These are phyloP conservation scores for Tachysurus vachellii DNA, from an alignment of 2,113 vertebrate species.

Conservation along the genomic window DNA sequence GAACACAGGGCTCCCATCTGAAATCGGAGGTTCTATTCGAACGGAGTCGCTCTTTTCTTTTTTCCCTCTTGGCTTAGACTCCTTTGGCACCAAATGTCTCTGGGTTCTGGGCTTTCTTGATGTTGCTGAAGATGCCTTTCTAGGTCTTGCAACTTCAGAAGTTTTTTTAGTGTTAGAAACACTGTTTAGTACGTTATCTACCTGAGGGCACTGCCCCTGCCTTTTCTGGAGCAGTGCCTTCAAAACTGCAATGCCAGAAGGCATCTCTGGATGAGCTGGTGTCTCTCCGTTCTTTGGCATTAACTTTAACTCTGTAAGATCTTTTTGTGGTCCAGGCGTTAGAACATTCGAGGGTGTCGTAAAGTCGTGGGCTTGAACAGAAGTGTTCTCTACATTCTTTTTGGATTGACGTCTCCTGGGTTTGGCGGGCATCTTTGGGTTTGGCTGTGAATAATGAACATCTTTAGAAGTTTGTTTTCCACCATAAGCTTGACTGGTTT, in stretches of 20 bases:
- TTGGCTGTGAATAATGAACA: constrained; percentile 35
- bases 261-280: constrained; percentile 74
- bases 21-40: constrained; percentile 70
- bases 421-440: constrained; percentile 37
- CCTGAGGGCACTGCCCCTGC: constrained; percentile 70
- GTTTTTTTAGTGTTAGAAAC: constrained; percentile 64
- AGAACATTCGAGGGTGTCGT: constrained; percentile 59
- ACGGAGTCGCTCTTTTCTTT: constrained; percentile 72
- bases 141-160: constrained; percentile 67
- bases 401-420: constrained; percentile 76
- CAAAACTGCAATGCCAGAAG: constrained; percentile 87
- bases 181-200: constrained; percentile 60
- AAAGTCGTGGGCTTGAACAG: constrained; percentile 68
- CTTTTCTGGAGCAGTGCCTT: constrained; percentile 93
- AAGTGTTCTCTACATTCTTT: constrained; percentile 75
- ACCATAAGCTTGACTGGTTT: constrained; percentile 55
- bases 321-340: constrained; percentile 23
- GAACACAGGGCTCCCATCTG: constrained; percentile 80
- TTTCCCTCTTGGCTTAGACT: constrained; percentile 74
- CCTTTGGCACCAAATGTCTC: constrained; percentile 75
- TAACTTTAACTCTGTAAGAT: constrained; percentile 26
- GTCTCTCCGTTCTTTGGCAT: constrained; percentile 70
- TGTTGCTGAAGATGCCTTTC: constrained; percentile 69
- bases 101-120: constrained; percentile 80
- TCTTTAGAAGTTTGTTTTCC: constrained; percentile 39